phyloP scores from a whole-genome alignment of 2,797 vertebrate species.

The Argyrosomus regius region DNA sequence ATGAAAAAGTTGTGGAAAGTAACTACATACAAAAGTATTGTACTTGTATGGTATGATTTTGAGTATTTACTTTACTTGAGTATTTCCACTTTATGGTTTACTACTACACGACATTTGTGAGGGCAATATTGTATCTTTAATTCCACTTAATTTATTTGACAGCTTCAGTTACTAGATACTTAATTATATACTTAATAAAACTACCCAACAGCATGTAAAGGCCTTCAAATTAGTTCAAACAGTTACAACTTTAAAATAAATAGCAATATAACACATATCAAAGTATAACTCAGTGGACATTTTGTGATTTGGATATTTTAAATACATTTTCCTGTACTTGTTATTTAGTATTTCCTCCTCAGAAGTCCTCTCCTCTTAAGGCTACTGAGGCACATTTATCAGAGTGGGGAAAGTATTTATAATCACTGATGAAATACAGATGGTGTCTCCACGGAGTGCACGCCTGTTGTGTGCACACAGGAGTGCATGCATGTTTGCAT shows the following conservation, averaged over 20 bases:
- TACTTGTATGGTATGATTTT: not conserved
- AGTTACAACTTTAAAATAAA: not conserved
- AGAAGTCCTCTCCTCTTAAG: slow-evolving; percentile 12
- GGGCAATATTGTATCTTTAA: not conserved
- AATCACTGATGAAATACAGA: slow-evolving; percentile 74
- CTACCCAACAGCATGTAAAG: not conserved
- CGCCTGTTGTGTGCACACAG: slow-evolving; percentile 43
- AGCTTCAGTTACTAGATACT: not conserved
- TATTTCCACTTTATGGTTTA: not conserved
- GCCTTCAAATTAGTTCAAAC: not conserved
- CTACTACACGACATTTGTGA: no score
- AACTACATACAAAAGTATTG: not conserved
- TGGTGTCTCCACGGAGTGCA: slow-evolving; percentile 68
- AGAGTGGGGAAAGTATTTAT: slow-evolving; percentile 34
- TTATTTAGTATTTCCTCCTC: slow-evolving; percentile 1
- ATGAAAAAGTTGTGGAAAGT: not conserved
- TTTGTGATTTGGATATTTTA: not conserved
- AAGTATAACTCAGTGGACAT: not conserved
- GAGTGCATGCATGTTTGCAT: slow-evolving; percentile 50
- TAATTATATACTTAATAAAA: not conserved
- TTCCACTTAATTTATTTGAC: not conserved
- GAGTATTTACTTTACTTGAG: not conserved
- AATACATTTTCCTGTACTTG: not conserved
- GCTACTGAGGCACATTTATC: slow-evolving; percentile 25
- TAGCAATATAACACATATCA: not conserved